These are phyloP conservation scores for Glareola pratincola DNA, from an alignment of 2,113 vertebrate genomes.

Conservation along the genomic window DNA sequence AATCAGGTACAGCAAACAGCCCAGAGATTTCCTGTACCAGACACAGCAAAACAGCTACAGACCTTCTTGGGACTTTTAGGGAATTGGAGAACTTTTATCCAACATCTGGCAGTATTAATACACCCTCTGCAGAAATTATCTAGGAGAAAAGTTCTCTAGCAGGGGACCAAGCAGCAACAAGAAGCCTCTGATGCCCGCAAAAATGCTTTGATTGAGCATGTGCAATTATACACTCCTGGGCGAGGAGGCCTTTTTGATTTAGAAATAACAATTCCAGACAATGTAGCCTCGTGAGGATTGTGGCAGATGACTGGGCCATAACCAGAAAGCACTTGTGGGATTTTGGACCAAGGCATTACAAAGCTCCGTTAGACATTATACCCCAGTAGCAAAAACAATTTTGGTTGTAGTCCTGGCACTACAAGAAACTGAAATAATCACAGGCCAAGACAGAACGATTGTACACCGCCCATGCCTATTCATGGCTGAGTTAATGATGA, in stretches of 20 bases:
- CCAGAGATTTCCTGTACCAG: not conserved
- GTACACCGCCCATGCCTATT: not conserved
- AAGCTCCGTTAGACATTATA: not conserved
- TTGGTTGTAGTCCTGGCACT: not conserved
- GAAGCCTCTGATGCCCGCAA: not conserved
- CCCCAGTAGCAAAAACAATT: not conserved
- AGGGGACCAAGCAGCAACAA: not conserved
- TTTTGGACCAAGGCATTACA: not conserved
- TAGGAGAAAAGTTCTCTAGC: not conserved
- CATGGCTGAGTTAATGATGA: not conserved
- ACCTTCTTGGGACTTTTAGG: too few species aligned
- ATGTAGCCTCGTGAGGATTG: not conserved
- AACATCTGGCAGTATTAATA: not conserved
- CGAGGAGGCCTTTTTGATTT: not conserved
- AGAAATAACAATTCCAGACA: not conserved
- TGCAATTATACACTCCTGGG: not conserved
- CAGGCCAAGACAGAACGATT: not conserved
- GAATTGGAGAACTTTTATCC: not conserved
- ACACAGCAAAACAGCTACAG: not conserved
- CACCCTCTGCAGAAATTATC: not conserved
- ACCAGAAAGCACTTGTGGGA: not conserved
- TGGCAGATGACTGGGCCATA: not conserved
- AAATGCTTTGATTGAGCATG: not conserved
- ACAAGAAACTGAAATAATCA: not conserved
- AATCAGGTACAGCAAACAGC: not conserved